Base-by-base conservation (phyloP, 2,888 invertebrate species). In the Drosophila quasianomalipes region DNA sequence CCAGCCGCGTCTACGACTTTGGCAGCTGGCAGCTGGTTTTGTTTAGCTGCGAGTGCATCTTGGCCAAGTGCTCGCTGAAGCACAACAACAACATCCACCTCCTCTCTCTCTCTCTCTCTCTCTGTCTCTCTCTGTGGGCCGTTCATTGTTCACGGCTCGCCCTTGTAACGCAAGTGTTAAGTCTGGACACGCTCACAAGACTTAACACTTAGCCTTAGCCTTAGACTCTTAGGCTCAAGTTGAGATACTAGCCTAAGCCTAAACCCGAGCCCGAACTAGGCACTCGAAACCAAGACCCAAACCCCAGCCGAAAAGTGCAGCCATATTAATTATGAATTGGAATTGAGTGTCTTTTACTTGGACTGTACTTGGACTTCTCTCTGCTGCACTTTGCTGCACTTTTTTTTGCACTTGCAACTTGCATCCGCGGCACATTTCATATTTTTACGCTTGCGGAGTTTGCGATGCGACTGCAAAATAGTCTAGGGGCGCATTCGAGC, bases 401-500 rank as follows among this genome's bases (percentile, higher is more conserved):
- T 58, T 53, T 35, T 31, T 35, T 31, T 37, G 39, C 47, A 47
- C 37, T 26, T 26, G 65, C 66, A 22, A 51, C 39, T 57, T 35
- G 51, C 51, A 49, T 41, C 33, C 64, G 69, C 83, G 78, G 88
- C 82, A 74, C 80, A 78, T 85, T 85, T 85, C 82, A 85, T 88
- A 83, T 88, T 85, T 88, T 85, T 85, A 85, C 89, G 89, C 84
- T 88, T 81, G 82, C 76, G 19, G 69, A 88, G 80, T 66, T 83
- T 57, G 74, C 85, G 74, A 72, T 72, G 66, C 69, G 81, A 73
- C 71, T 76, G 81, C 67, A 60, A 70, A 66, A 78, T 75, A 74
- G 74, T 77, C 70, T 75, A 70, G 80, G 74, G 81, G 80, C 70
- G 89, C 91, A 90, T 82, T 91, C 86, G 91, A 91, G 90, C 92